A percentile compares a stretch with the other conserved stretches of the same genome.
phyloP scores from a whole-genome alignment of 2,113 vertebrate species.

The Theristicus caerulescens region DNA sequence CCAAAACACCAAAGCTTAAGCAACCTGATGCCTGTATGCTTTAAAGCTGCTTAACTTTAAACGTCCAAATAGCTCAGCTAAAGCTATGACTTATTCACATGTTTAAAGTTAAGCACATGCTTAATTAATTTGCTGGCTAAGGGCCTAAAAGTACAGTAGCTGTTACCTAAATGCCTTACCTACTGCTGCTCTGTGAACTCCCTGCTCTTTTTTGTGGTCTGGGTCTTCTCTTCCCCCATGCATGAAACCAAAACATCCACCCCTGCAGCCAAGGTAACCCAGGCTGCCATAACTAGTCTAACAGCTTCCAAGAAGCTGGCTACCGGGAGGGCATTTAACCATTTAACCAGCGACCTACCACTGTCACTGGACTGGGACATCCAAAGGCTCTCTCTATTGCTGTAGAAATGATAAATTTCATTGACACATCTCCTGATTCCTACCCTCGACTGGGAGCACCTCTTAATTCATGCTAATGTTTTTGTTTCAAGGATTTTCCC shows the following conservation, averaged over 20 bases:
- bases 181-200: conserved; percentile 19
- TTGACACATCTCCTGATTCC: not conserved
- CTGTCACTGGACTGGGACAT: not conserved
- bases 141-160: conserved; percentile 15
- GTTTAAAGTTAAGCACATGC: conserved; percentile 8
- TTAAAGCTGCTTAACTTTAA: conserved; percentile 22
- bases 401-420: conserved; percentile 24
- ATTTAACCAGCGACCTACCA: not conserved
- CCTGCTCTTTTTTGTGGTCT: conserved; percentile 38
- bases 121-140: conserved; percentile 53
- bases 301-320: not conserved
- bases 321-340: not conserved
- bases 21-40: conserved; percentile 2
- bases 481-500: conserved; percentile 7
- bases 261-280: not conserved
- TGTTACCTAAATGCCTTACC: conserved; percentile 12
- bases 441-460: not conserved
- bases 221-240: not conserved
- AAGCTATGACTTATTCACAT: not conserved
- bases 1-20: not conserved
- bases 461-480: not conserved
- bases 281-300: not conserved
- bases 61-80: not conserved
- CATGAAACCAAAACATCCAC: not conserved
- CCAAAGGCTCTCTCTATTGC: not conserved